Conservation (phyloP, 2,888 invertebrate genomes). For the Polymixis flavicincta region DNA sequence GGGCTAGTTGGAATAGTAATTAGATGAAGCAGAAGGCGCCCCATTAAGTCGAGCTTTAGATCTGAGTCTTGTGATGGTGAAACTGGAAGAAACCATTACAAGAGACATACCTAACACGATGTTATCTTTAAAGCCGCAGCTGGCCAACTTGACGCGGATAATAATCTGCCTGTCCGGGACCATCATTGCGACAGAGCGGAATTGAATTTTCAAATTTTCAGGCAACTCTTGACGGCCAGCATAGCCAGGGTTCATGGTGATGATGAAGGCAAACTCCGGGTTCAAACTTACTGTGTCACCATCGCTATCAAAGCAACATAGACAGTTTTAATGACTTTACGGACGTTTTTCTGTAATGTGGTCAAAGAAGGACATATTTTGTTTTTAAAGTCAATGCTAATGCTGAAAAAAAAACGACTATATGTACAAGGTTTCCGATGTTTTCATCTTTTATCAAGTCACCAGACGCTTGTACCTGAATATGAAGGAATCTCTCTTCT, state of each 20-base stretch:
- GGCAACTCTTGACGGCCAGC: constrained; percentile 97
- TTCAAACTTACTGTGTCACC: constrained; percentile 95
- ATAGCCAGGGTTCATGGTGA: constrained; percentile 98
- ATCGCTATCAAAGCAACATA: constrained; percentile 90
- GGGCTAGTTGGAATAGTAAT: no score
- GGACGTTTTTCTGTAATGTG: neutral
- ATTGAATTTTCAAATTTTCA: constrained; percentile 97
- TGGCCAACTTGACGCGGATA: constrained; percentile 96
- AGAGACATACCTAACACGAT: constrained; percentile 89
- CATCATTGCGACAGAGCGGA: constrained; percentile 98
- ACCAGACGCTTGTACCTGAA: constrained; percentile 89
- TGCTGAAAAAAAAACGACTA: neutral
- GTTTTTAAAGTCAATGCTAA: neutral
- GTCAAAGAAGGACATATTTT: neutral
- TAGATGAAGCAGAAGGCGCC: neutral
- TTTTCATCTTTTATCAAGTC: neutral
- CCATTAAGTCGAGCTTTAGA: no score
- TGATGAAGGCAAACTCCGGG: constrained; percentile 96
- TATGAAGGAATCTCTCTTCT: constrained; percentile 91
- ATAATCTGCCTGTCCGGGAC: constrained; percentile 98
- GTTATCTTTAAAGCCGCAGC: constrained; percentile 97
- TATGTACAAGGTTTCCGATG: neutral
- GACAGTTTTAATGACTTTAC: neutral
- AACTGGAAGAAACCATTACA: neutral
- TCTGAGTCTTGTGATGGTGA: neutral